phyloP scores from a whole-genome alignment of 2,888 invertebrate species.

The Petrolisthes cinctipes region DNA sequence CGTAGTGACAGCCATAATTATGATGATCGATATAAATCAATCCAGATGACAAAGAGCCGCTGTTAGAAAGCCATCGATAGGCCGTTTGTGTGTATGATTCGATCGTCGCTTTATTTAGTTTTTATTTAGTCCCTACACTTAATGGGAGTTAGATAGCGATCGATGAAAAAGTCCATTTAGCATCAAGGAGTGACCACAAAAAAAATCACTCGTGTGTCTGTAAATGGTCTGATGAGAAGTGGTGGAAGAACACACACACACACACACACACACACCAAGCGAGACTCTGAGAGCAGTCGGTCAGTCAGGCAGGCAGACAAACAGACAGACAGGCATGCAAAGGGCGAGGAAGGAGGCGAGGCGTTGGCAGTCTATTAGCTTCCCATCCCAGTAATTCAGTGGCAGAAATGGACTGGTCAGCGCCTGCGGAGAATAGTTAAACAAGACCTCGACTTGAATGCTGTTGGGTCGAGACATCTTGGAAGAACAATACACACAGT shows the following conservation, averaged over 20 bases:
- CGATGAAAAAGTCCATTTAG: constrained; percentile 36
- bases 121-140: background rate
- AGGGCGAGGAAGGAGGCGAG: background rate
- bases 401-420: background rate
- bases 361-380: background rate
- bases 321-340: background rate
- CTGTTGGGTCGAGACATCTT: too few species aligned
- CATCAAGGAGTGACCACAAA: constrained; percentile 20
- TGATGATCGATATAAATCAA: too few species aligned
- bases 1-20: too few species aligned
- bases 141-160: constrained; percentile 22
- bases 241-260: constrained; percentile 8
- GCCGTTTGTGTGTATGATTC: too few species aligned
- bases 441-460: background rate
- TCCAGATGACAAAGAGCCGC: too few species aligned
- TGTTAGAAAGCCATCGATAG: too few species aligned
- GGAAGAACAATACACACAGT: too few species aligned
- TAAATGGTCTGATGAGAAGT: constrained; percentile 34
- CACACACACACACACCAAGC: background rate
- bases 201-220: constrained; percentile 8
- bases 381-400: constrained; percentile 9
- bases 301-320: background rate
- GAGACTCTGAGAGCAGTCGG: background rate
- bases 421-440: background rate
- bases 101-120: too few species aligned